A percentile compares a stretch with the other conserved stretches of the same genome.
Evolutionary conservation across 2,888 invertebrate species (phyloP).

Genomic region (Melinopterus prodromus): DNA sequence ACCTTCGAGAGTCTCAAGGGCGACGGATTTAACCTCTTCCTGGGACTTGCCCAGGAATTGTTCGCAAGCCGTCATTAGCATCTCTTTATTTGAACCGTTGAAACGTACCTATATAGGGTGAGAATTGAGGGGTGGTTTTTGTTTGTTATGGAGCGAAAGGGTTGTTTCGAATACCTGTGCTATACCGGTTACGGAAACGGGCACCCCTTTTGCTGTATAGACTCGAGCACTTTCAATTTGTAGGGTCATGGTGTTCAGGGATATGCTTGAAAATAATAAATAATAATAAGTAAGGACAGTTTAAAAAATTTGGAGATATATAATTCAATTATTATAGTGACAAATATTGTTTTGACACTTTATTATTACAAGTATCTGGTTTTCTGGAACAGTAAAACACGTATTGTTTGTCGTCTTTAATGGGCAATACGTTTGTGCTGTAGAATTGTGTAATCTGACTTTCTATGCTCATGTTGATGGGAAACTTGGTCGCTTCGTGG

Average conservation of each 20-base stretch:
- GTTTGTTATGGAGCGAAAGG: neutral
- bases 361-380: neutral
- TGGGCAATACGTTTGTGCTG: neutral
- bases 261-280: slow-evolving; percentile 69
- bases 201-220: slow-evolving; percentile 91
- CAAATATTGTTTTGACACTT: neutral
- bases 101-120: slow-evolving; percentile 73
- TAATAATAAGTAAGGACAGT: neutral
- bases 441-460: neutral
- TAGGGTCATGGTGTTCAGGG: slow-evolving; percentile 92
- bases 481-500: neutral
- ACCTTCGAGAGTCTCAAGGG: slow-evolving; percentile 85
- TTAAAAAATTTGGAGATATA: neutral
- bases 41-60: slow-evolving; percentile 87
- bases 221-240: slow-evolving; percentile 91
- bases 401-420: neutral
- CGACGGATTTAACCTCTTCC: slow-evolving; percentile 84
- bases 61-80: slow-evolving; percentile 86
- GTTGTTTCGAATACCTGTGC: slow-evolving; percentile 60
- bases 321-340: neutral
- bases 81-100: slow-evolving; percentile 83
- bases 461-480: neutral
- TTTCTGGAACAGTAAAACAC: too few species aligned
- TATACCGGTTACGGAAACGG: slow-evolving; percentile 92
- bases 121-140: neutral